A percentile compares a stretch with the other conserved stretches of the same genome.
Evolutionary conservation across 2,113 vertebrate species (phyloP).

Genomic region (Pycnonotus jocosus): DNA sequence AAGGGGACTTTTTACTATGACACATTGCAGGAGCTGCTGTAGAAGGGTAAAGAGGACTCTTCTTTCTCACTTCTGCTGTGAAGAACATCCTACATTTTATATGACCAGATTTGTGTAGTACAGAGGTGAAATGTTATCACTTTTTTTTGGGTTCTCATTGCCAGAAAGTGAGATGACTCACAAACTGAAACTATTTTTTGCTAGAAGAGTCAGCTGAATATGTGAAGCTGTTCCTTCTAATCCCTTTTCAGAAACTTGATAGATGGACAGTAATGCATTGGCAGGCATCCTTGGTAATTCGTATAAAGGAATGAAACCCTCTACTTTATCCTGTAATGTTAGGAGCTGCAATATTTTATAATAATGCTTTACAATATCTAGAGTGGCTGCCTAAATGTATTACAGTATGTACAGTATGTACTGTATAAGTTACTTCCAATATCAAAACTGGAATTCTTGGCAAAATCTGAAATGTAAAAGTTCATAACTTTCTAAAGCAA

Average conservation of each 20-base stretch:
- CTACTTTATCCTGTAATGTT: neutral
- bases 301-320: neutral
- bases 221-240: neutral
- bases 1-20: neutral
- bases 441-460: neutral
- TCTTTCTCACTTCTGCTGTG: neutral
- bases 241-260: neutral
- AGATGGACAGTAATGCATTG: neutral
- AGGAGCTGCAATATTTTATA: neutral
- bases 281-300: neutral
- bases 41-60: neutral
- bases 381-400: neutral
- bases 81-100: neutral
- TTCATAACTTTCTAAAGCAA: neutral
- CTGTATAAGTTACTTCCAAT: neutral
- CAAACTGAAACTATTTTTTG: neutral
- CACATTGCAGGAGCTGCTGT: neutral
- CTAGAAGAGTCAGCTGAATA: neutral
- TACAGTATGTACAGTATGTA: neutral
- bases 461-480: neutral
- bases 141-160: neutral
- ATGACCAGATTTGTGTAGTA: neutral
- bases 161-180: neutral
- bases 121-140: neutral
- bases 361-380: neutral